Evolutionary conservation across 2,797 vertebrate genomes (phyloP), one percentile per base, ranked within the genome.

Genomic region (Enoplosus armatus): DNA sequence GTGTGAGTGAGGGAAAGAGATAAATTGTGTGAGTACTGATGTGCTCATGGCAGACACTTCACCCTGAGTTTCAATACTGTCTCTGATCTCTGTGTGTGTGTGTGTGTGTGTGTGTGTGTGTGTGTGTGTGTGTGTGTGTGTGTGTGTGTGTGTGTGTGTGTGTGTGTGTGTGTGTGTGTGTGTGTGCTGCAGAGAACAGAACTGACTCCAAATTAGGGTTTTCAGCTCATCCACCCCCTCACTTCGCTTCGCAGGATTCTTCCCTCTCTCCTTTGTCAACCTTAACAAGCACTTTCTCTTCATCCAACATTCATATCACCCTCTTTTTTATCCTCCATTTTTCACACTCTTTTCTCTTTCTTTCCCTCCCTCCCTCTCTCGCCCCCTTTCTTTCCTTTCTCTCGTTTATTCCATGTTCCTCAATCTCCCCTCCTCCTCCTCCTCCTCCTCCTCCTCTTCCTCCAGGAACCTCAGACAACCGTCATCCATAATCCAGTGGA

Each of bases 401-500:
- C 83, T 73, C 27, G 5, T 82, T 82, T 81, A 65, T 59, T 86
- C 59, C 81, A 85, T 78, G n/a, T 79, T 76, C 69, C 78, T 87
- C 79, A 71, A 65, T 58, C 72, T 74, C 64, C 50, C 81, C 76
- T 94, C 90, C 94, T 90, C 92, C 89, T 94, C 77, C 79, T 54
- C 86, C 87, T 92, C 59, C 88, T 94, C 74, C 59, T 75, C 79
- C 75, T 48, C 82, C 64, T 82, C 75, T 80, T 69, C 86, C 85
- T 93, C 81, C 93, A 96, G 60, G 97, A 98, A 90, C 97, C 98
- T 96, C 98, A 99, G 96, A 98, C 96, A 95, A 98, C 98, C 77
- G 97, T 98, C 94, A 99, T 99, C 96, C 98, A 99, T 97, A 99
- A 99, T 94, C 97, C 97, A 64, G 93, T 95, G 96, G 97, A 99